These are phyloP conservation scores for Anabacerthia variegaticeps DNA, from an alignment of 2,797 vertebrate genomes.

Conservation along the genomic window DNA sequence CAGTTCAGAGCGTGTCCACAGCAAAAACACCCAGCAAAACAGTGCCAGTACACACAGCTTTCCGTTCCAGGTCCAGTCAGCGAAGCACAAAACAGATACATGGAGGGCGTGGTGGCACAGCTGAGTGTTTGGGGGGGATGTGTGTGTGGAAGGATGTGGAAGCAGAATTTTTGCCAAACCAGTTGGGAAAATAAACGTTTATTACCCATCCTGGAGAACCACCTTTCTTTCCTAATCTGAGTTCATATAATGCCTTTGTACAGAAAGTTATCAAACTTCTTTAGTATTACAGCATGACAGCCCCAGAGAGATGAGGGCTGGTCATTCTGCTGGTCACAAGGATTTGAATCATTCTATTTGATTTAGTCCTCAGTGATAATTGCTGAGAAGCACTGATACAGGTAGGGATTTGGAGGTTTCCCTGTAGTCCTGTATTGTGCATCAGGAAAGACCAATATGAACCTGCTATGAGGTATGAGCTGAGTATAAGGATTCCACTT, in stretches of 20 bases:
- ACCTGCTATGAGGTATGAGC: not conserved
- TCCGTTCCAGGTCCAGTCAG: not conserved
- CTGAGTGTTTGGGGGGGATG: not conserved
- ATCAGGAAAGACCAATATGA: not conserved
- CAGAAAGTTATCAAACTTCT: not conserved
- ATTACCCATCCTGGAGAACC: not conserved
- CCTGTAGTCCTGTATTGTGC: not conserved
- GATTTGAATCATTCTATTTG: not conserved
- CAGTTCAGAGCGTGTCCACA: conserved; percentile 35
- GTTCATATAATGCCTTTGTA: not conserved
- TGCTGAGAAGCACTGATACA: not conserved
- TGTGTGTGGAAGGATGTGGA: not conserved
- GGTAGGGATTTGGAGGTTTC: not conserved
- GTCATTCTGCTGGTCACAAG: not conserved
- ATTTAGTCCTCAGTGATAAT: not conserved
- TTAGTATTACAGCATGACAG: not conserved
- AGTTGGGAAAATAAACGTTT: not conserved
- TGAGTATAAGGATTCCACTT: not conserved
- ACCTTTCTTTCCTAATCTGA: not conserved
- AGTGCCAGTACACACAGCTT: not conserved
- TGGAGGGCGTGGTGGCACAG: not conserved
- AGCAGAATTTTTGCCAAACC: not conserved
- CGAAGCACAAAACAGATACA: not conserved
- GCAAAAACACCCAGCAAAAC: not conserved
- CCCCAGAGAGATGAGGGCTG: not conserved